Conservation (phyloP, 2,888 invertebrate genomes). For the Lasius fuliginosus region DNA sequence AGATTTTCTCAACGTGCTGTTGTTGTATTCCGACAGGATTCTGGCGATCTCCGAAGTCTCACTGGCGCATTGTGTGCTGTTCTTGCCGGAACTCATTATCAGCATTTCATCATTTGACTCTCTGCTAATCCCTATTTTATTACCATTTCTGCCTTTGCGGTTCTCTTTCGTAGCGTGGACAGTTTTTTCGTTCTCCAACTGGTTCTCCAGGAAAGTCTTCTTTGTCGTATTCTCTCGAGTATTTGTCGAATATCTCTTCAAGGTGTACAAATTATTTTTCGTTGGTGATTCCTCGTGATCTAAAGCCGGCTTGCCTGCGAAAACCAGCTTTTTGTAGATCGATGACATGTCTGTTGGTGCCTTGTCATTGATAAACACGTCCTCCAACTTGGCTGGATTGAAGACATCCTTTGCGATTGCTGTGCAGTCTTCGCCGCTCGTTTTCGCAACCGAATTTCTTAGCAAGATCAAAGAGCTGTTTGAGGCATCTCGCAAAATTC, state of each 20-base stretch:
- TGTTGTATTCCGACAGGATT: slow-evolving; percentile 79
- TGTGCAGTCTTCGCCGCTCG: slow-evolving; percentile 40
- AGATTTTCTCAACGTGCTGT: slow-evolving; percentile 51
- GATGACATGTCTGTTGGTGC: slow-evolving; percentile 76
- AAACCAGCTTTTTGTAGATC: slow-evolving; percentile 73
- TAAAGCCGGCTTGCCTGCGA: slow-evolving; percentile 45
- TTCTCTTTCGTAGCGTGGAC: slow-evolving; percentile 31
- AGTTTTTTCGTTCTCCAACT: slow-evolving; percentile 40
- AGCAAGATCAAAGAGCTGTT: slow-evolving; percentile 75
- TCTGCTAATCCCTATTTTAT: slow-evolving; percentile 23
- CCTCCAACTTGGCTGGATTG: slow-evolving; percentile 68
- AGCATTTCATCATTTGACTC: not conserved
- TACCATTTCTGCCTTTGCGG: not conserved
- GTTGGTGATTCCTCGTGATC: slow-evolving; percentile 34
- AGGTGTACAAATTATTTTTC: slow-evolving; percentile 25
- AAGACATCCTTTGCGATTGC: slow-evolving; percentile 22
- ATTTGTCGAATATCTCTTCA: slow-evolving; percentile 31
- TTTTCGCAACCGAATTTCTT: slow-evolving; percentile 68
- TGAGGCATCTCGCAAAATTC: slow-evolving; percentile 30
- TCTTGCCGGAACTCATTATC: slow-evolving; percentile 5
- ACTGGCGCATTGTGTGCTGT: slow-evolving; percentile 58
- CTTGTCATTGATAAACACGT: slow-evolving; percentile 73
- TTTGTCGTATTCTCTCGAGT: slow-evolving; percentile 54
- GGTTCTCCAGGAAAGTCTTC: slow-evolving; percentile 46
- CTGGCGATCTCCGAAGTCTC: slow-evolving; percentile 77